phyloP scores from a whole-genome alignment of 1,140 invertebrate genomes.

The Drosophila pectinifera region DNA sequence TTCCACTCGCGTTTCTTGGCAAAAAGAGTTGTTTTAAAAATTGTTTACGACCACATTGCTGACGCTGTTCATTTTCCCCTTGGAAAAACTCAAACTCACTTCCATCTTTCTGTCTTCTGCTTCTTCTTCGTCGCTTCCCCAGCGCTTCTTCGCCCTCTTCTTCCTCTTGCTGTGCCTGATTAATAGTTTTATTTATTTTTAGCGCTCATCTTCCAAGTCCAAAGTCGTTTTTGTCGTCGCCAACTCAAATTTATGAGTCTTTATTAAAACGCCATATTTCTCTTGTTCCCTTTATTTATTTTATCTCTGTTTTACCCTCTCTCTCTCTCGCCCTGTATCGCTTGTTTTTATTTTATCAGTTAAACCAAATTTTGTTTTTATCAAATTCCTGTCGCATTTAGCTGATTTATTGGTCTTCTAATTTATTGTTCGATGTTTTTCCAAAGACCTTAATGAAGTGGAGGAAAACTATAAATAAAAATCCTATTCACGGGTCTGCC shows the following conservation, averaged over 20 bases:
- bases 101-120: constrained; percentile 30
- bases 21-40: constrained; percentile 84
- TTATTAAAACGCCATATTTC: constrained; percentile 80
- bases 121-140: background rate
- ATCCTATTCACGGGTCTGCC: constrained; percentile 23
- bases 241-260: constrained; percentile 72
- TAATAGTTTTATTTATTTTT: constrained; percentile 84
- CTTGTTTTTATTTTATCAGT: constrained; percentile 63
- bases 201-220: constrained; percentile 79
- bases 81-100: constrained; percentile 53
- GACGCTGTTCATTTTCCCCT: constrained; percentile 78
- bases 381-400: constrained; percentile 77
- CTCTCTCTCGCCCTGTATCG: constrained; percentile 12
- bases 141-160: constrained; percentile 42
- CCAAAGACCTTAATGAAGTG: constrained; percentile 60
- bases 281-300: constrained; percentile 33
- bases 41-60: constrained; percentile 76
- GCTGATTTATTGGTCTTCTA: constrained; percentile 64
- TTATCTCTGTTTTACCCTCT: constrained; percentile 22
- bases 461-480: constrained; percentile 38
- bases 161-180: constrained; percentile 63
- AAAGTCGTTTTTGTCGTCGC: constrained; percentile 67
- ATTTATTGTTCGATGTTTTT: constrained; percentile 49
- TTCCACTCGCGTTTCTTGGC: constrained; percentile 54
- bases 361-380: constrained; percentile 64